These are phyloP conservation scores for Lobophora halterata DNA, from an alignment of 2,888 invertebrate genomes.

Conservation along the genomic window DNA sequence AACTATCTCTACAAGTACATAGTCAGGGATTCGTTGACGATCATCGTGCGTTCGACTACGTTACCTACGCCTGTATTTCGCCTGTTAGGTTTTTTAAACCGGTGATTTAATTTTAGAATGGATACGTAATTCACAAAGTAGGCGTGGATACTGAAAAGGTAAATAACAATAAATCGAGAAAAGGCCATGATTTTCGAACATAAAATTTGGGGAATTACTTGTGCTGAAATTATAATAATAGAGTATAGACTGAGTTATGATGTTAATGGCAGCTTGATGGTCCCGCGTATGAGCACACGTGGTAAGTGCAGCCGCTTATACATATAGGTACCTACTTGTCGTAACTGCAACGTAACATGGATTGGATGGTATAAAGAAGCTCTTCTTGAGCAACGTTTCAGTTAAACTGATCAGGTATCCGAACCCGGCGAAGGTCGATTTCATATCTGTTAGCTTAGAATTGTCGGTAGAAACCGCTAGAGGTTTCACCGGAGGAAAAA, in stretches of 20 bases:
- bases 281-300: slow-evolving; percentile 17
- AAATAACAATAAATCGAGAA: too few relatives aligned
- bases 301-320: slow-evolving; percentile 24
- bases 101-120: not conserved
- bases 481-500: slow-evolving; percentile 46
- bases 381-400: slow-evolving; percentile 35
- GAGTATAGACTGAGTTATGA: slow-evolving; percentile 5
- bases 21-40: slow-evolving; percentile 8
- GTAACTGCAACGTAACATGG: slow-evolving; percentile 26
- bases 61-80: slow-evolving; percentile 5
- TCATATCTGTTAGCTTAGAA: slow-evolving; percentile 38
- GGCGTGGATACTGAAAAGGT: too few relatives aligned
- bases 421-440: slow-evolving; percentile 44
- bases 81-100: slow-evolving; percentile 5
- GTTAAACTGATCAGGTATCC: slow-evolving; percentile 40
- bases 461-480: slow-evolving; percentile 33
- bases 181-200: too few relatives aligned
- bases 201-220: too few relatives aligned
- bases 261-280: slow-evolving; percentile 14
- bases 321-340: slow-evolving; percentile 24
- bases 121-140: too few relatives aligned
- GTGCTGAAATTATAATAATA: not conserved
- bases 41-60: slow-evolving; percentile 20
- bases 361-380: slow-evolving; percentile 25
- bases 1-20: slow-evolving; percentile 7